Base-by-base conservation (phyloP, 2,888 invertebrate species). In the Rhyacophila evoluta region DNA sequence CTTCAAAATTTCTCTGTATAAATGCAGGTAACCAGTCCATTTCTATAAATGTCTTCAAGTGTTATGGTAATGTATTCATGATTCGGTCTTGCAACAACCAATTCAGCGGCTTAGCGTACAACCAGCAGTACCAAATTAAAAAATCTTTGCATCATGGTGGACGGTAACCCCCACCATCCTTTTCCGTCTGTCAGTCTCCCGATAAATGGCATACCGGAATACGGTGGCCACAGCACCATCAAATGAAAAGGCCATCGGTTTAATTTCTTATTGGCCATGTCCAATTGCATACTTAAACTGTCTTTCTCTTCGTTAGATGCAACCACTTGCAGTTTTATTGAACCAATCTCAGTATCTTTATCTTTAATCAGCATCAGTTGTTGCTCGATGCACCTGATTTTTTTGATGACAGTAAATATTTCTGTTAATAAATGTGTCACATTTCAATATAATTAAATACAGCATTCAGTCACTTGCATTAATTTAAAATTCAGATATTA, bases 211-310 rank as follows among this genome's bases (percentile, higher is more conserved):
- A 68, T 12, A 36, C 39, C 19, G 1, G 12, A 67, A 29, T 69
- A 68, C n/a, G 55, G 55, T 1, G 78, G 68, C 72, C 78, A 78
- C 1, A 74, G 55, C 2, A 73, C 15, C 8, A 72, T 37, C 6
- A 74, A 37, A 36, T 75, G 72, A 55, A 80, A 81, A 15, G 82
- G 82, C 82, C 82, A 82, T 71, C 72, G 76, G 19, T 78, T 78
- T 6, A 82, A 28, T 70, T 81, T 79, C 36, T 78, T 75, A 8
- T 79, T 73, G 8, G 72, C 69, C 1, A 38, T 41, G 33, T 38
- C 36, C 12, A 82, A 25, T 72, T 81, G 76, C 6, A 11, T 25
- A 12, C 68, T 79, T 55, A 82, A 36, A n/a, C 74, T 41, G 15
- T 78, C 71, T 12, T 81, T 41, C 69, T 79, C 73, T 41, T 67